Evolutionary conservation across 2,113 vertebrate species (phyloP).

Genomic region (Petromus typicus): DNA sequence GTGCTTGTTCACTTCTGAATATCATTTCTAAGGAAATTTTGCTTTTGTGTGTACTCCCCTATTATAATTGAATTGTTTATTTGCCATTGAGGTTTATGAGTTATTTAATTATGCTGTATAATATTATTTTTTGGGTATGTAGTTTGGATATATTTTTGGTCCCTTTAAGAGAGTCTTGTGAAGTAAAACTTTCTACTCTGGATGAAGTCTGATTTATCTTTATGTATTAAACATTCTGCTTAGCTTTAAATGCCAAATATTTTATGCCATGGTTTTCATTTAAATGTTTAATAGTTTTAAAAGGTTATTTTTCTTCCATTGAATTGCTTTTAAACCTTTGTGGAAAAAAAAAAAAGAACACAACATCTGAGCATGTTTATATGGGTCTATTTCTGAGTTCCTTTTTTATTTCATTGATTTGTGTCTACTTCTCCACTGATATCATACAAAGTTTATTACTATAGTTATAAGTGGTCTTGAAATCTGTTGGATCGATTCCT

Average conservation of each 20-base stretch:
- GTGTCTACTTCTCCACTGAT: not conserved
- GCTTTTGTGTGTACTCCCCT: not conserved
- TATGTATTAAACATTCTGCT: not conserved
- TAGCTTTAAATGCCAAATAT: not conserved
- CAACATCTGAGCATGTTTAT: not conserved
- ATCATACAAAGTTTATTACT: not conserved
- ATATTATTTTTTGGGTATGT: not conserved
- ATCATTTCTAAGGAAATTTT: slow-evolving; percentile 20
- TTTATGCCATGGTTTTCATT: not conserved
- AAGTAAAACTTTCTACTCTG: not conserved
- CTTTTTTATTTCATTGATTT: not conserved
- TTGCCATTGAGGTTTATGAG: not conserved
- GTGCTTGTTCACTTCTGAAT: not conserved
- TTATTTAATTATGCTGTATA: not conserved
- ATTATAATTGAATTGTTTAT: not conserved
- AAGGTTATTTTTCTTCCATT: not conserved
- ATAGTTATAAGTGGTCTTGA: not conserved
- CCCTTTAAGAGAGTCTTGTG: not conserved
- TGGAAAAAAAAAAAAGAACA: not conserved
- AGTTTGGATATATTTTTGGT: not conserved
- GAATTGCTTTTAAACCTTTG: not conserved
- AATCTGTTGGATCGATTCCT: not conserved
- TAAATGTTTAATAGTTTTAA: not conserved
- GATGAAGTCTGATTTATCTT: not conserved
- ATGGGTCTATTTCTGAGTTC: not conserved